A percentile compares a stretch with the other conserved stretches of the same genome.
Evolutionary conservation across 2,113 vertebrate genomes (phyloP).

Genomic region (Crotalus helleri): DNA sequence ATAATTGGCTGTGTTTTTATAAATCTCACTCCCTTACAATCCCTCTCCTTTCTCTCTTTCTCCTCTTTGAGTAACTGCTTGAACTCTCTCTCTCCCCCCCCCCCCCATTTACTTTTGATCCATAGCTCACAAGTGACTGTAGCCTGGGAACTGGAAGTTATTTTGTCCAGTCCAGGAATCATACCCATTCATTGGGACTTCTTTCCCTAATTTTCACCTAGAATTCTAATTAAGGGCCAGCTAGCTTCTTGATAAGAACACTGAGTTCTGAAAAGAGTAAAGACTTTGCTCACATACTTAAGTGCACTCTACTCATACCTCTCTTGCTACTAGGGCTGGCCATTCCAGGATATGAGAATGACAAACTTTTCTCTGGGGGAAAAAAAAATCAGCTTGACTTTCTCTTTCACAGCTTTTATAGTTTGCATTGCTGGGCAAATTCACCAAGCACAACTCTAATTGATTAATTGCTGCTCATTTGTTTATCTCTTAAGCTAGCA

Average conservation of each 20-base stretch:
- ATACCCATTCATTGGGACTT: neutral
- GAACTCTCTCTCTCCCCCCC: neutral
- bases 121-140: neutral
- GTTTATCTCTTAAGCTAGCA: neutral
- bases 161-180: neutral
- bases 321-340: neutral
- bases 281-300: neutral
- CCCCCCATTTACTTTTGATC: neutral
- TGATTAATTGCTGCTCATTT: neutral
- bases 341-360: neutral
- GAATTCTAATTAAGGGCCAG: neutral
- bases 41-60: neutral
- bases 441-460: neutral
- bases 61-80: neutral
- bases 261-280: neutral
- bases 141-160: neutral
- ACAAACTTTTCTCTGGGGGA: neutral
- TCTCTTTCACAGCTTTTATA: neutral
- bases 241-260: neutral
- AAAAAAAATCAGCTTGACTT: neutral
- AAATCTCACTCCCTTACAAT: neutral
- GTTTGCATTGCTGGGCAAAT: neutral
- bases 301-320: neutral
- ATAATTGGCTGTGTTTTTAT: neutral
- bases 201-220: neutral